Base-by-base conservation (phyloP, 1,140 invertebrate species). In the Magallana ariakensis region DNA sequence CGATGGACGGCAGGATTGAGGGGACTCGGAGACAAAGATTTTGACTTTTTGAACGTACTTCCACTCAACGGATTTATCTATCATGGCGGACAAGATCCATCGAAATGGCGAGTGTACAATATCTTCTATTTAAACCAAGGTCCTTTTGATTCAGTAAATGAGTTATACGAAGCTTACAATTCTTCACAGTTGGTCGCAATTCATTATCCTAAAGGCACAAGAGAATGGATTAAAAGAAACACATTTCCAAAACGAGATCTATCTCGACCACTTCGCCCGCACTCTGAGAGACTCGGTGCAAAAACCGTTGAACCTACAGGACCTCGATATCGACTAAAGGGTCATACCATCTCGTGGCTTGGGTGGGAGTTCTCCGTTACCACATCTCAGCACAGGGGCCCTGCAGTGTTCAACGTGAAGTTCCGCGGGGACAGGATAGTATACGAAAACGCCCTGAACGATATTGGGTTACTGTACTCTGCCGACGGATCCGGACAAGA, bases 361-460 rank as follows among this genome's bases (percentile, higher is more conserved):
- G 90, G 87, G 11, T 93, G 92, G 92, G 58, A 55, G 16, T 91
- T 93, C 86, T 89, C 89, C 11, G 88, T 91, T 26, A 88, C 87
- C 16, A 85, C 87, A 7, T 83, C 81, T 19, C 87, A 83, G 1
- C 85, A 86, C 16, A 85, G 88, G 81, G 91, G 91, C 16, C 88
- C 90, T 19, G 81, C 85, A 11, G 70, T 92, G 13, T 90, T 87
- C 82, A 88, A 93, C 80, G 88, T 92, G 5, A 83, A 88, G 22
- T 91, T 88, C 81, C 82, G 86, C 15, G 85, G 83, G 0, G 90
- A 92, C 70, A 75, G 89, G 46, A 88, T 91, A 19, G 80, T 90
- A 2, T 91, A 91, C 66, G 91, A 92, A 84, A 88, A 91, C n/a
- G 86, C 90, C 11, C 46, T 91, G 60, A 91, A 89, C 26, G 91